phyloP scores from a whole-genome alignment of 1,140 invertebrate genomes.

The Varroa destructor region DNA sequence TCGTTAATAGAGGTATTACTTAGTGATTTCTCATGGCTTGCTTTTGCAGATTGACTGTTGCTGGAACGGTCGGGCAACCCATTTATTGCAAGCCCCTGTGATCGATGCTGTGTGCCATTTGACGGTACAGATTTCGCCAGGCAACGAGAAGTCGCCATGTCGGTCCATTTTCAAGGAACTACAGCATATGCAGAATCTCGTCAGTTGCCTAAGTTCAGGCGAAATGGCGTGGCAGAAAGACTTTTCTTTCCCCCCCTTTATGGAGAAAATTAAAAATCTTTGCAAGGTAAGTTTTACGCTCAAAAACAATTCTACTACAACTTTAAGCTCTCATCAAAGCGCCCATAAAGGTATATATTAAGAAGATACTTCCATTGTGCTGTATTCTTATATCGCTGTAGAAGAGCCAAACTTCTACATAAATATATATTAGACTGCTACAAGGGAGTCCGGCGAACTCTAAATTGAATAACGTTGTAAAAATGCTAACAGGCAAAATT shows the following conservation, averaged over 20 bases:
- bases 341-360: no score
- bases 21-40: not conserved
- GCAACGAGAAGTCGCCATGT: conserved; percentile 27
- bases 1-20: not conserved
- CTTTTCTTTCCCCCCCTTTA: conserved; percentile 12
- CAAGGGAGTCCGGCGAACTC: no score
- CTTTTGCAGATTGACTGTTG: conserved; percentile 20
- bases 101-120: conserved; percentile 24
- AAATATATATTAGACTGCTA: not conserved
- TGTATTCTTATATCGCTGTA: conserved; percentile 1
- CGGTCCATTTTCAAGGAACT: conserved; percentile 11
- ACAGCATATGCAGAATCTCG: conserved; percentile 9
- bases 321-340: no score
- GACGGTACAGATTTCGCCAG: conserved; percentile 20
- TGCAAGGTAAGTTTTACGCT: conserved; percentile 1
- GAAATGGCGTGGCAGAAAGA: conserved; percentile 27
- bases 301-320: no score
- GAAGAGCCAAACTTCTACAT: not conserved
- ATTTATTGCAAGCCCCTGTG: conserved; percentile 8
- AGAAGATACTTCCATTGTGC: not conserved
- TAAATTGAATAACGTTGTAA: no score
- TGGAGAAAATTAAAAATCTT: conserved; percentile 17
- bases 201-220: conserved; percentile 9
- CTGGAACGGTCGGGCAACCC: conserved; percentile 16
- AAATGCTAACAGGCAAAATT: no score